Conservation (phyloP, 1,140 invertebrate genomes). For the Nomia melanderi region DNA sequence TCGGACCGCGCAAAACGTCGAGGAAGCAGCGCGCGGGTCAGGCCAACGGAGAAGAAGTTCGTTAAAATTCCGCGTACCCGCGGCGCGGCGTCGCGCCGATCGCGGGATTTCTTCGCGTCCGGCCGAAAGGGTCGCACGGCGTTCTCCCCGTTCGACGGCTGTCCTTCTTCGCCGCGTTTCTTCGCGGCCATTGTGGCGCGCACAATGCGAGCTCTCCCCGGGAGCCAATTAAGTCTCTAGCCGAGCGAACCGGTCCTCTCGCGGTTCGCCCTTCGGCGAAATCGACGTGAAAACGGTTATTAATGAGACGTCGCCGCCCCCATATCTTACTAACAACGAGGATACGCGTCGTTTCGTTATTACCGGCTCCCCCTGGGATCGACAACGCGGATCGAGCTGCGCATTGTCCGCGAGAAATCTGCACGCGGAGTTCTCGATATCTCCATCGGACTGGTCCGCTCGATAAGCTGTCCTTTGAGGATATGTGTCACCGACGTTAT, state of each 20-base stretch:
- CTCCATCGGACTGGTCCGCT: conserved; percentile 2
- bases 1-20: background rate
- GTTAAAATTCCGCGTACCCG: conserved; percentile 46
- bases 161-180: background rate
- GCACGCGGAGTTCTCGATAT: background rate
- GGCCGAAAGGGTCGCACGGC: conserved; percentile 1
- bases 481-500: too few species aligned
- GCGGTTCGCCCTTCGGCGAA: conserved; percentile 37
- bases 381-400: background rate
- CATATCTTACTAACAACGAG: conserved; percentile 44
- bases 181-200: conserved; percentile 29
- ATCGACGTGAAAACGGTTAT: conserved; percentile 55
- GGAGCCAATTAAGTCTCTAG: conserved; percentile 67
- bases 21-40: conserved; percentile 18
- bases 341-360: conserved; percentile 5
- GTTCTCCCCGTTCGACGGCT: background rate
- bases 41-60: conserved; percentile 45
- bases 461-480: too few species aligned
- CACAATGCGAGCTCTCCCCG: conserved; percentile 29
- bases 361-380: background rate
- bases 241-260: conserved; percentile 41
- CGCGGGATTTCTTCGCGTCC: background rate
- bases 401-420: background rate
- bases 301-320: conserved; percentile 42
- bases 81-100: background rate